phyloP scores from a whole-genome alignment of 2,797 vertebrate species.

The Propithecus deckenii region DNA sequence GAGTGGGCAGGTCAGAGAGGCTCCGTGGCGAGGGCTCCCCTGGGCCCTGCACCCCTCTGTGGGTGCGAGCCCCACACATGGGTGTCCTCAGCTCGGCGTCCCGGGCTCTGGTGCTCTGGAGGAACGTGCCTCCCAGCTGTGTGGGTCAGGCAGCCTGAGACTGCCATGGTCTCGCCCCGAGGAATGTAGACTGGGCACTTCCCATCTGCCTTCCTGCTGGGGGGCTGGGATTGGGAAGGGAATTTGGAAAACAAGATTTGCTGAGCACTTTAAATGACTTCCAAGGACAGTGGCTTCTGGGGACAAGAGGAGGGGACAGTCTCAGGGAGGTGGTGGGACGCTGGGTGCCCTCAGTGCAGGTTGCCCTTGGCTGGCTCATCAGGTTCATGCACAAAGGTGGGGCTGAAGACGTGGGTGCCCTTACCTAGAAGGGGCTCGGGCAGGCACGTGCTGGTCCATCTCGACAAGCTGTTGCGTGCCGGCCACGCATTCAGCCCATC shows the following conservation, averaged over 20 bases:
- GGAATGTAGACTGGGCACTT: neutral
- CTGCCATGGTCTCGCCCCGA: fast-evolving
- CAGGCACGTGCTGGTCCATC: neutral
- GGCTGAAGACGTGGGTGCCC: neutral
- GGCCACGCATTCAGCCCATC: fast-evolving
- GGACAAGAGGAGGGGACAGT: neutral
- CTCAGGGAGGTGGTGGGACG: neutral
- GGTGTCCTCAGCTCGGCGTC: neutral
- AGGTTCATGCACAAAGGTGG: neutral
- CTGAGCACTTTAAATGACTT: neutral
- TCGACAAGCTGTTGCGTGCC: fast-evolving
- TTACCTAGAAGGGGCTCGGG: neutral
- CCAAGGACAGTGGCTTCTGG: neutral
- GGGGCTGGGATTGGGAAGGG: fast-evolving
- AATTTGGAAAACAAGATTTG: fast-evolving
- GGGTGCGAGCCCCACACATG: fast-evolving
- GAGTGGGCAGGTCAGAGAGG: neutral
- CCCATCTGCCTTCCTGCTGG: fast-evolving
- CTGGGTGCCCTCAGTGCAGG: neutral
- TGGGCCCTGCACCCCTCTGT: fast-evolving
- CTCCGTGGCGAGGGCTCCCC: fast-evolving
- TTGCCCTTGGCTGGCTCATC: neutral
- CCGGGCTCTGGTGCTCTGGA: fast-evolving
- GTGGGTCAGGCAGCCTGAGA: neutral
- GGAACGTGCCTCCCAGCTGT: neutral